Conservation (phyloP, 2,797 vertebrate species). For the Schizopygopsis pylzovi region DNA sequence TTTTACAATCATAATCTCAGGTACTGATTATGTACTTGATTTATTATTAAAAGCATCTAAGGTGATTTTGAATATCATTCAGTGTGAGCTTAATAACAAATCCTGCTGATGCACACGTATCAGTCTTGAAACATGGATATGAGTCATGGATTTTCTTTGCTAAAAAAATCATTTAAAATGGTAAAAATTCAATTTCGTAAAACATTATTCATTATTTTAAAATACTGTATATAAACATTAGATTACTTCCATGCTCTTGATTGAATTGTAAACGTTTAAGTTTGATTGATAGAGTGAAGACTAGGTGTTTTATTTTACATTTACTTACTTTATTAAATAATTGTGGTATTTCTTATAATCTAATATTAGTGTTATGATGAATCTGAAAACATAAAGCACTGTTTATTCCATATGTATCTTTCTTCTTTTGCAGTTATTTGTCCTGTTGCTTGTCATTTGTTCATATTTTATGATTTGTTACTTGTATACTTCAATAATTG, state of each 20-base stretch:
- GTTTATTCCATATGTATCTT: neutral
- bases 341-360: neutral
- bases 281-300: neutral
- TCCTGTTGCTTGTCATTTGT: neutral
- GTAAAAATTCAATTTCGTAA: neutral
- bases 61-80: neutral
- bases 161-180: neutral
- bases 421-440: neutral
- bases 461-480: neutral
- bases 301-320: neutral
- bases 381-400: neutral
- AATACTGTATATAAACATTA: neutral
- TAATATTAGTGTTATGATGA: neutral
- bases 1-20: neutral
- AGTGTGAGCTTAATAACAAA: neutral
- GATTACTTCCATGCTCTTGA: no score
- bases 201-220: neutral
- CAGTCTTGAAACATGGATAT: neutral
- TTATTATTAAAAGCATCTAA: neutral
- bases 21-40: neutral
- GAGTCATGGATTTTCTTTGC: neutral
- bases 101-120: neutral
- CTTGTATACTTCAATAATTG: neutral
- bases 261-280: no score
- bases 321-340: neutral